Evolutionary conservation across 2,797 vertebrate genomes (phyloP).

Genomic region (Falco concolor): DNA sequence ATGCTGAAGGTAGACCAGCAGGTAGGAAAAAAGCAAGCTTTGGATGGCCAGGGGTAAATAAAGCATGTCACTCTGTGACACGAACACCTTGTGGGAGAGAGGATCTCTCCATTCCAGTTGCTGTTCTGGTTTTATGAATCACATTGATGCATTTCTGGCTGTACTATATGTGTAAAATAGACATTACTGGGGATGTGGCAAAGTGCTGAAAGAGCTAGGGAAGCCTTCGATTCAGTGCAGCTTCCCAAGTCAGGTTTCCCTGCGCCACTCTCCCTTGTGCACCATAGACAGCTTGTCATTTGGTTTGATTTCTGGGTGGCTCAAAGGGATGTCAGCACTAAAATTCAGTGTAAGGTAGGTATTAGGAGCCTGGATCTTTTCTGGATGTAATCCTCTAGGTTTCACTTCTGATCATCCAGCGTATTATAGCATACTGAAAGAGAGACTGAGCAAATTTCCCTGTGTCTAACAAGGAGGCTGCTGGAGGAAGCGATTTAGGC

Average conservation of each 20-base stretch:
- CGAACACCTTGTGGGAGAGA: neutral
- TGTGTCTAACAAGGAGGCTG: neutral
- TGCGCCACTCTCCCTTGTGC: neutral
- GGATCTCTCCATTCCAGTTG: neutral
- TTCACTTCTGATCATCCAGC: neutral
- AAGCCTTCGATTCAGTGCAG: neutral
- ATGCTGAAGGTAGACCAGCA: neutral
- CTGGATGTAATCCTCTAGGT: neutral
- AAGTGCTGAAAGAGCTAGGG: neutral
- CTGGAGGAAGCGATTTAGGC: neutral
- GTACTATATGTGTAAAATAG: neutral
- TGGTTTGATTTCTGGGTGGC: neutral
- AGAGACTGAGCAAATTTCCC: neutral
- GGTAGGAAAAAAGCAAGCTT: neutral
- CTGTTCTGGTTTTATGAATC: neutral
- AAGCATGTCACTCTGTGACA: neutral
- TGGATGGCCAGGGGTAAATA: neutral
- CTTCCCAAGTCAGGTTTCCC: neutral
- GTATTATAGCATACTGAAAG: neutral
- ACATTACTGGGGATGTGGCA: neutral
- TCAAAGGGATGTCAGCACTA: neutral
- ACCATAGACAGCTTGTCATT: neutral
- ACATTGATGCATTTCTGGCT: neutral
- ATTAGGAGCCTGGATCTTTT: neutral
- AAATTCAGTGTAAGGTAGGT: neutral